These are phyloP conservation scores for Aphis gossypii DNA, from an alignment of 1,140 invertebrate genomes.

Conservation along the genomic window DNA sequence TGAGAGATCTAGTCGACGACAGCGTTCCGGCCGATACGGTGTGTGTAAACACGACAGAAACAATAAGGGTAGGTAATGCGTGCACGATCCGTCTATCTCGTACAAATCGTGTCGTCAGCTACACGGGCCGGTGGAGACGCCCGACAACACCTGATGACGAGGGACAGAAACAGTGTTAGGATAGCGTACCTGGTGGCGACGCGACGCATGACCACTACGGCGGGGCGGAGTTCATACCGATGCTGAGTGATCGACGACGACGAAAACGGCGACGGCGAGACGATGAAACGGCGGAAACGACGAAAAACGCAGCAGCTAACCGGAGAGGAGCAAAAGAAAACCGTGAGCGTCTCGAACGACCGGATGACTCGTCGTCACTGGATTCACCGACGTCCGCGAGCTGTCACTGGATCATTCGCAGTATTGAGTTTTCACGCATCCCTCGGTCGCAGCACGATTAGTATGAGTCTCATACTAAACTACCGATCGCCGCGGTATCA, in stretches of 20 bases:
- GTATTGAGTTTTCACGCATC: not conserved
- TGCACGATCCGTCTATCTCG: not conserved
- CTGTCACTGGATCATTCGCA: too few relatives aligned
- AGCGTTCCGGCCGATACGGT: too few relatives aligned
- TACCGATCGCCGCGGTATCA: too few relatives aligned
- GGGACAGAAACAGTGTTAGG: not conserved
- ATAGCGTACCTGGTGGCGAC: constrained; percentile 13
- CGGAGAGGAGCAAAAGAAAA: not conserved
- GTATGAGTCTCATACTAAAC: too few relatives aligned
- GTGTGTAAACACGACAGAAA: not conserved
- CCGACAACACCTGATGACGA: not conserved
- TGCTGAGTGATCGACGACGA: not conserved
- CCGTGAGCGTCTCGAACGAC: not conserved
- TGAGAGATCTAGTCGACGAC: not conserved
- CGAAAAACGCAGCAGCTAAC: not conserved
- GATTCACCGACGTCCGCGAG: not conserved
- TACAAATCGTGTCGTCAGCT: not conserved
- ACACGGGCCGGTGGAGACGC: not conserved
- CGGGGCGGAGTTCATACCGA: not conserved
- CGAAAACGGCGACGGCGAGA: not conserved
- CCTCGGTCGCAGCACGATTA: not conserved
- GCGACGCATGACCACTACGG: not conserved
- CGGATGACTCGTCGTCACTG: not conserved
- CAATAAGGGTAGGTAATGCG: not conserved
- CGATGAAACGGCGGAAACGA: not conserved